Conservation (phyloP, 1,140 invertebrate species). For the Papilio xuthus region DNA sequence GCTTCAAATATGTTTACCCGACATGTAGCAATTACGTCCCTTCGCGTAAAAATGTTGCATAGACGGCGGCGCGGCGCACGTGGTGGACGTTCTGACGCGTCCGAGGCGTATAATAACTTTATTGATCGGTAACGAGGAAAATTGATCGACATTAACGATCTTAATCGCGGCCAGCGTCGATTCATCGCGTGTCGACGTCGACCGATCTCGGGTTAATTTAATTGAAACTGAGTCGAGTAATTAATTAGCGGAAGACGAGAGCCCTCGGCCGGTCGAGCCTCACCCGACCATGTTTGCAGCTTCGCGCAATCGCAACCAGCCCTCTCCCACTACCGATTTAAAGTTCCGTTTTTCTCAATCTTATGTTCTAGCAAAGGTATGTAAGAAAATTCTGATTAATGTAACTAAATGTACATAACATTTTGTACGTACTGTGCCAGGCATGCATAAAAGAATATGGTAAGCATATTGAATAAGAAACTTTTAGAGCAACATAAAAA, state of each 20-base stretch:
- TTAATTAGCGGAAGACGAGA: slow-evolving; percentile 77
- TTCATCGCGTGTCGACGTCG: slow-evolving; percentile 72
- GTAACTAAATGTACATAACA: no score
- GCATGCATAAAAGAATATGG: no score
- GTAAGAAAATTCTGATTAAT: no score
- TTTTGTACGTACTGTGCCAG: no score
- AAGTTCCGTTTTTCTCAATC: not conserved
- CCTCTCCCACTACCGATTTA: slow-evolving; percentile 40
- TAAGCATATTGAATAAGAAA: not conserved
- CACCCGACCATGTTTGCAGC: slow-evolving; percentile 62
- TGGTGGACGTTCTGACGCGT: slow-evolving; percentile 46
- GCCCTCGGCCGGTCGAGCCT: slow-evolving; percentile 62
- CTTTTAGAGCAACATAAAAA: not conserved
- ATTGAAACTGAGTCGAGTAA: slow-evolving; percentile 77
- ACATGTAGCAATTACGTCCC: slow-evolving; percentile 27
- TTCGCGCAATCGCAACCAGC: slow-evolving; percentile 56
- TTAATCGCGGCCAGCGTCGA: slow-evolving; percentile 69
- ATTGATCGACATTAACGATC: slow-evolving; percentile 78
- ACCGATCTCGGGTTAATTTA: slow-evolving; percentile 72
- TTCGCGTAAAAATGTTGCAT: slow-evolving; percentile 8
- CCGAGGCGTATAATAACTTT: slow-evolving; percentile 65
- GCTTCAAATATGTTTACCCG: slow-evolving; percentile 16
- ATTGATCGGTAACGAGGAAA: slow-evolving; percentile 70
- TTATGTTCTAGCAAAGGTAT: no score
- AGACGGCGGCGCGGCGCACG: slow-evolving; percentile 24